A percentile compares a stretch with the other conserved stretches of the same genome.
Evolutionary conservation across 2,113 vertebrate genomes (phyloP).

Genomic region (Elgaria multicarinata): DNA sequence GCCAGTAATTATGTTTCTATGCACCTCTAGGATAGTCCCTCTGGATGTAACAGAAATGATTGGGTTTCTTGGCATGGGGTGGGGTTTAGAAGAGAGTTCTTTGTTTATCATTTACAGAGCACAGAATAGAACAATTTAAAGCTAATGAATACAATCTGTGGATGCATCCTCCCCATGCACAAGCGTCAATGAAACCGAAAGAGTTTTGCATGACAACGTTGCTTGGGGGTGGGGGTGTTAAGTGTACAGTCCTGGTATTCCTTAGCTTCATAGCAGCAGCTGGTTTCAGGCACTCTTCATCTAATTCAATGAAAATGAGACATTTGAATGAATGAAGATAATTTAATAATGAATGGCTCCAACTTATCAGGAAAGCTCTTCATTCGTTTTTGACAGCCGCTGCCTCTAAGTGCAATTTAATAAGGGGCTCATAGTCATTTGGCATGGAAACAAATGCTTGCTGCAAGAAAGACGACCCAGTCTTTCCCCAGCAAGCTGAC

Average conservation of each 20-base stretch:
- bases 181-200: not conserved
- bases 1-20: not conserved
- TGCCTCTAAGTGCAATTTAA: constrained; percentile 75
- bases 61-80: not conserved
- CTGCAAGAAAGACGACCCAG: constrained; percentile 30
- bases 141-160: not conserved
- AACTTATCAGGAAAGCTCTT: constrained; percentile 72
- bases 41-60: not conserved
- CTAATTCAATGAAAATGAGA: constrained; percentile 67
- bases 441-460: constrained; percentile 58
- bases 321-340: constrained; percentile 69
- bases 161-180: not conserved
- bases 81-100: not conserved
- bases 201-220: not conserved
- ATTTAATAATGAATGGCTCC: constrained; percentile 76
- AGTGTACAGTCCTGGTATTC: constrained; percentile 3
- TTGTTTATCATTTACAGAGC: not conserved
- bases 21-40: not conserved
- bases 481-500: constrained; percentile 52
- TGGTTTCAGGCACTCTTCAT: constrained; percentile 60
- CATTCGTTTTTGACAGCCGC: constrained; percentile 62
- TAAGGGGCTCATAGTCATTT: constrained; percentile 65
- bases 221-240: not conserved
- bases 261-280: constrained; percentile 56
- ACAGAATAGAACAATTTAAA: not conserved